Base-by-base conservation (phyloP, 2,888 invertebrate genomes). In the Gandaritis pyraliata region DNA sequence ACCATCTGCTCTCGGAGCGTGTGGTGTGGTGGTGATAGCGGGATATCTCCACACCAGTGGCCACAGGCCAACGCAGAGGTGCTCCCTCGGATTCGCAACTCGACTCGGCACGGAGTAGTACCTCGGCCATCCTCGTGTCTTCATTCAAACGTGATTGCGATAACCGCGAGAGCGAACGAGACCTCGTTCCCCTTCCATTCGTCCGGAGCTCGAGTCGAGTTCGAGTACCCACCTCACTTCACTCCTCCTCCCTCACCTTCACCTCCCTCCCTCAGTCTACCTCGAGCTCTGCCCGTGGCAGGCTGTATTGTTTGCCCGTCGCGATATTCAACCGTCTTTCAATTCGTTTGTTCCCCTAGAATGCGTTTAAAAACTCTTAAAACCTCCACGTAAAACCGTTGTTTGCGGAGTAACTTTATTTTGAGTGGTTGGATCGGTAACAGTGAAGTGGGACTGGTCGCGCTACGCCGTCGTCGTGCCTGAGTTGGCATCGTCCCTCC, bases 401-500 rank as follows among this genome's bases (percentile, higher is more conserved):
- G 69, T 69, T 75, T 68, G 69, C 69, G 75, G 78, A 71, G 82
- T 81, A 79, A 75, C 77, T 75, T 71, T 72, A 73, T 70, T 74
- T 43, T 77, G 74, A 77, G 85, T 89, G 2, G 85, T 80, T 79
- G 71, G 72, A 81, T 81, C 72, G 80, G 84, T 88, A 86, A 81
- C 74, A 86, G 87, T 89, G 88, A 76, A 84, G 82, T 82, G 83
- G 81, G 79, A 75, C 85, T 85, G 81, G 71, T 83, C 78, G 83
- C 81, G 85, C 85, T 83, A 81, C 85, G 77, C 38, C 77, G 80
- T 84, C 85, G 84, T 85, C 83, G 83, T 85, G 85, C 85, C 84
- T 82, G 84, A 85, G 84, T 82, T 86, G 85, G 85, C 86, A 87
- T 86, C 84, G 85, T 85, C 86, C 85, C 85, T 86, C 84, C 80